Percentiles rank a stretch among this genome's conserved stretches.
Conservation (phyloP, 1,140 invertebrate genomes). For the Drosophila sproati region DNA sequence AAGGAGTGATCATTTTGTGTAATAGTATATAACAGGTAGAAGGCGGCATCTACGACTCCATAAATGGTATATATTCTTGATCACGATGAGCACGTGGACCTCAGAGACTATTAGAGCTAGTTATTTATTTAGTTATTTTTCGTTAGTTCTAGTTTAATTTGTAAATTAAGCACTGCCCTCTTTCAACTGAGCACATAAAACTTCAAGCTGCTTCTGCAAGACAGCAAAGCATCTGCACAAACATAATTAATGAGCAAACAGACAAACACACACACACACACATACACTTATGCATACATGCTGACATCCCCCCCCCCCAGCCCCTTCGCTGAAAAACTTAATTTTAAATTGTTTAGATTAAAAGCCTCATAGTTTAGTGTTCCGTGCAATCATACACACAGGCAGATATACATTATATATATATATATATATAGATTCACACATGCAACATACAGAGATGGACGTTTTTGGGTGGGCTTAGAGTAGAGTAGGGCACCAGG, state of each 20-base stretch:
- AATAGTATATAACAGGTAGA: too few species aligned
- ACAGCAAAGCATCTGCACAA: conserved; percentile 38
- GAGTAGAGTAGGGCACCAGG: not conserved
- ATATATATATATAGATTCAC: not conserved
- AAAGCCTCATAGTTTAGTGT: conserved; percentile 69
- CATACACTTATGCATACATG: conserved; percentile 3
- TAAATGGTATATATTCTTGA: too few species aligned
- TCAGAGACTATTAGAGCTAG: too few species aligned
- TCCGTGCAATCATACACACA: not conserved
- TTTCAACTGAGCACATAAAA: conserved; percentile 9
- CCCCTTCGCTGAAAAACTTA: conserved; percentile 52
- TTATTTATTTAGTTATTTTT: not conserved
- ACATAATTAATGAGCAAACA: conserved; percentile 74
- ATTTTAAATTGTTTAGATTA: conserved; percentile 79
- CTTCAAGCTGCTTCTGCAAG: conserved; percentile 22
- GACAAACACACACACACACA: conserved; percentile 21
- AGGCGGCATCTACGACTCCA: too few species aligned
- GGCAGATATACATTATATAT: too few species aligned
- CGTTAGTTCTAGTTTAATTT: not conserved
- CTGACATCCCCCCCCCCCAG: not conserved
- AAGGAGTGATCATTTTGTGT: too few species aligned
- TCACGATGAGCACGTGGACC: too few species aligned
- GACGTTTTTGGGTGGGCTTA: not conserved
- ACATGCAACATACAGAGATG: conserved; percentile 34
- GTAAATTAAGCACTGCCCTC: not conserved